These are phyloP conservation scores for Cheilinus undulatus DNA, from an alignment of 2,113 vertebrate genomes.

Conservation along the genomic window DNA sequence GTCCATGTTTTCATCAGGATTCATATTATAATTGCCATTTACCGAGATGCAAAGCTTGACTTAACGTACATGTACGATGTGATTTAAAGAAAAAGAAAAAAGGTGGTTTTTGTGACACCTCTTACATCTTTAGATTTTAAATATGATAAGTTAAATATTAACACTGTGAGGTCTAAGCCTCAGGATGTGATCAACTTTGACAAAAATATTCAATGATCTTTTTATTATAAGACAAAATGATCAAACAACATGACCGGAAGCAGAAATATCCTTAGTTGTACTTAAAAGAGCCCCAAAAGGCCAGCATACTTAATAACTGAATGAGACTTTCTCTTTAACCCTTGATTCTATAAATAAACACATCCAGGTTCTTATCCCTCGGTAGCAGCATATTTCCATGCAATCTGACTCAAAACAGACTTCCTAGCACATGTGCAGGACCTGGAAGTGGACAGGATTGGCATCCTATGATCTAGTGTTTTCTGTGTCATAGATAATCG, in stretches of 20 bases:
- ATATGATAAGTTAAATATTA: constrained; percentile 18
- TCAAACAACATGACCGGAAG: constrained; percentile 1
- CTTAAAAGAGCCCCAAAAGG: background rate
- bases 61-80: background rate
- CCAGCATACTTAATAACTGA: background rate
- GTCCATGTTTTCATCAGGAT: background rate
- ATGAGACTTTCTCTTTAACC: constrained; percentile 32
- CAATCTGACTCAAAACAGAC: constrained; percentile 13
- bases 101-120: background rate
- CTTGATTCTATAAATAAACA: constrained; percentile 11
- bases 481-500: background rate
- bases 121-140: constrained; percentile 15
- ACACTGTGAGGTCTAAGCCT: background rate
- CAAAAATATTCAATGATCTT: background rate
- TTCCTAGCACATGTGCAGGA: background rate
- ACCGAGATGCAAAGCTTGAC: constrained; percentile 16
- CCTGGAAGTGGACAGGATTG: background rate
- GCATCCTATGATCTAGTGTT: constrained; percentile 4
- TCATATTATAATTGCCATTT: constrained; percentile 8
- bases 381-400: constrained; percentile 62
- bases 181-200: background rate
- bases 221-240: constrained; percentile 18
- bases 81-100: background rate
- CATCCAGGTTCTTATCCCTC: constrained; percentile 12
- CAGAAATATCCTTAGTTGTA: constrained; percentile 12